Evolutionary conservation across 2,888 invertebrate genomes (phyloP), one percentile per base, ranked within the genome.

Genomic region (Lasioglossum leucozonium): DNA sequence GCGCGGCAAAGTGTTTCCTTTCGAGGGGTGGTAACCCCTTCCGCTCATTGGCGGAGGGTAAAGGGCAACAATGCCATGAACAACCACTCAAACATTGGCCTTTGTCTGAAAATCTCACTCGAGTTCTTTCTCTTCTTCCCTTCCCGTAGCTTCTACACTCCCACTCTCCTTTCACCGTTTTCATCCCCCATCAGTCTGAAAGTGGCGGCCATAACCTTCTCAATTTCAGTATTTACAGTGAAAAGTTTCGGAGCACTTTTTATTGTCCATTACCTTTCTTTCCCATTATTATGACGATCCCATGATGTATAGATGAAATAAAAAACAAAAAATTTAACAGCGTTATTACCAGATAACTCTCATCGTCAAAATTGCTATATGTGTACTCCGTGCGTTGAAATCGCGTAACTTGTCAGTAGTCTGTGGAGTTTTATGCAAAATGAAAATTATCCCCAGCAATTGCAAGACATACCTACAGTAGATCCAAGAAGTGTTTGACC

Each of bases 21-120:
- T 72, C 82, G 84, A 79, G 78, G 85, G 88, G 84, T 26, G 86
- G 80, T 83, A 81, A 89, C 82, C 88, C 90, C 85, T 84, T 88
- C 81, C 77, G 80, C 80, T 76, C 72, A 40, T 78, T 79, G 87
- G 67, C 76, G 88, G 87, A 92, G 92, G 92, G 92, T 92, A 91
- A 92, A 93, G 92, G 92, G 93, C 93, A 93, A 93, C 94, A 94
- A 94, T 93, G 92, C 93, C 92, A 88, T 90, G 90, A 92, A 93
- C 92, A 91, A 90, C 90, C 92, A 92, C 93, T 93, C 92, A 88
- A 92, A 89, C 83, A 81, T 71, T 81, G 82, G 91, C 91, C 91
- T 91, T 93, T 92, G 93, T 93, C 90, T 92, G 91, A 88, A 91
- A 90, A 91, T 89, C 91, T 92, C 92, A 88, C 91, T 92, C 72